Evolutionary conservation across 35 echinoderm and acorn worm species (phyloP).

Genomic region (Anneissia japonica): DNA sequence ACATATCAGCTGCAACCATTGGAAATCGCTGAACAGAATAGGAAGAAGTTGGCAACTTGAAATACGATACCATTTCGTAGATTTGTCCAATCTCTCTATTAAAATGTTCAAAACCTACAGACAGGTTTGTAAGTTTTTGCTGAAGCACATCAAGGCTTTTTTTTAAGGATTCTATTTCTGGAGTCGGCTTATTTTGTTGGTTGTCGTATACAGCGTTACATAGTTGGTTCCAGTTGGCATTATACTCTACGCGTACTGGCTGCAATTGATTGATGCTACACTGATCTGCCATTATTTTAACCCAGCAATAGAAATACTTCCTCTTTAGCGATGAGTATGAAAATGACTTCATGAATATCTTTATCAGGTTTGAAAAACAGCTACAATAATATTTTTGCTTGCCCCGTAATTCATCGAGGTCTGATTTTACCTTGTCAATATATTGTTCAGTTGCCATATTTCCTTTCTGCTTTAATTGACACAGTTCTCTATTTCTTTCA

Average conservation of each 20-base stretch:
- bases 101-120: neutral
- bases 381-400: neutral
- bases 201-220: neutral
- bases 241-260: neutral
- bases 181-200: neutral
- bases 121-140: neutral
- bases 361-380: neutral
- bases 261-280: neutral
- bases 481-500: neutral
- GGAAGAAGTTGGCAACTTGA: neutral
- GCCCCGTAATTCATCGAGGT: neutral
- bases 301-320: conserved; percentile 10
- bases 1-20: conserved; percentile 11
- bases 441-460: neutral
- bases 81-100: neutral
- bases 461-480: neutral
- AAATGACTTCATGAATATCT: neutral
- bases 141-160: neutral
- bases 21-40: neutral
- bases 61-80: neutral
- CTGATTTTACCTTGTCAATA: neutral
- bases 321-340: neutral
- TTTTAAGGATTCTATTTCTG: no score
- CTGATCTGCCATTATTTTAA: neutral
- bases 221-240: neutral